Evolutionary conservation across 37 sponge, comb jelly and placozoan genomes (phyloP), one percentile per base, ranked within the genome.

Genomic region (Amphimedon queenslandica): DNA sequence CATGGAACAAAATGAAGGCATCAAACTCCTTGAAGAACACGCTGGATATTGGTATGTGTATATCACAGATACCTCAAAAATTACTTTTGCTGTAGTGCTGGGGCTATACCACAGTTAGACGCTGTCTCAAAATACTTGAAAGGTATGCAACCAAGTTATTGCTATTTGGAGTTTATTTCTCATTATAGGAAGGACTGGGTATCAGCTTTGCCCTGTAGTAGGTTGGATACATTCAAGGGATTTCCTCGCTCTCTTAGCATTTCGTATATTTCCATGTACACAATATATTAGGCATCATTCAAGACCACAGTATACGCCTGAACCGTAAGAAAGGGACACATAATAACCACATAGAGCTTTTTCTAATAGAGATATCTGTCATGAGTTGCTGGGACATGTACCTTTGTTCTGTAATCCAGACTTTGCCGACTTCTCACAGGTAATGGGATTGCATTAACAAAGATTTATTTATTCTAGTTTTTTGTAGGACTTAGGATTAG

Each of bases 401-500:
- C 86, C 86, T 24, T n/a, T 85, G 51, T 74, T 85, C 73, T 43
- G 66, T 42, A 71, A 85, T 34, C 64, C 75, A 30, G 66, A 51
- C 24, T 85, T 85, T 72, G 86, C 86, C 23, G 57, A 78, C 8
- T 85, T 85, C 41, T 85, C 86, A 16, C 86, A 85, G 55, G 84
- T 77, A 31, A 75, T 40, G 8, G 21, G 23, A 72, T 4, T 16
- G 21, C 57, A 29, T 3, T 37, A 3, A 31, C 34, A 2, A 25
- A 8, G 38, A 66, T 3, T 66, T 34, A 65, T 35, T 30, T 35
- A 35, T 11, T 65, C 1, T 65, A 23, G 30, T 64, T 21, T 63
- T 34, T 76, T 66, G 27, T 42, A 83, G 88, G 87, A 87, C 32
- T 79, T 92, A 37, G 88, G 88, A 64, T 37, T 87, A 16, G 92